A percentile compares a stretch with the other conserved stretches of the same genome.
These are phyloP conservation scores for Sterrhoptilus dennistouni DNA, from an alignment of 2,113 vertebrate species.

Conservation along the genomic window DNA sequence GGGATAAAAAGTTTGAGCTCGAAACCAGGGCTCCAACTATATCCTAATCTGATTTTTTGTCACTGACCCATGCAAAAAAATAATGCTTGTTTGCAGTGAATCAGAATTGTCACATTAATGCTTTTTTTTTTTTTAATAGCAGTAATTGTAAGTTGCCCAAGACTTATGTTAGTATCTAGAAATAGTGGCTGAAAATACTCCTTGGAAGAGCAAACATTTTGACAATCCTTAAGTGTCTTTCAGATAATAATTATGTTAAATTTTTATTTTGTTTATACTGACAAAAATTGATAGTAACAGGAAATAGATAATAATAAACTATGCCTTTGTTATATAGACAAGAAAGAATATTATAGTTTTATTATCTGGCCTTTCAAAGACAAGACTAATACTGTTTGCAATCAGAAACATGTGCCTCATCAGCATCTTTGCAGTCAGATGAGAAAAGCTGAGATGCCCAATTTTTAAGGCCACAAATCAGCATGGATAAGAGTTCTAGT, in stretches of 20 bases:
- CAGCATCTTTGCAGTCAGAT: neutral
- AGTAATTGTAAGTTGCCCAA: neutral
- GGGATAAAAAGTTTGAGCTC: neutral
- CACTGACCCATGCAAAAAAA: neutral
- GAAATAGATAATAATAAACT: conserved; percentile 27
- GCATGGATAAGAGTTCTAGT: neutral
- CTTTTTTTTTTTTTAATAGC: neutral
- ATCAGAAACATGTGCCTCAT: neutral
- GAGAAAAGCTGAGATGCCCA: neutral
- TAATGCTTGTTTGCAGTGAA: neutral
- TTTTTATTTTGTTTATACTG: conserved; percentile 39
- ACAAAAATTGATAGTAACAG: neutral
- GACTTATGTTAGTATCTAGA: neutral
- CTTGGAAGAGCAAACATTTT: neutral
- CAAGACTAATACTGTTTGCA: neutral
- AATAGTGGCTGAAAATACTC: neutral
- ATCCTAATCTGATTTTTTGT: neutral
- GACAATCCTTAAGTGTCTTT: neutral
- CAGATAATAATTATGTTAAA: neutral
- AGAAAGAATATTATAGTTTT: neutral
- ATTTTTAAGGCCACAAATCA: neutral
- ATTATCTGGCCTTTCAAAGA: conserved; percentile 21
- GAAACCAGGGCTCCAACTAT: neutral
- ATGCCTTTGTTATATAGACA: neutral
- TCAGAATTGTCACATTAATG: neutral